Conservation (phyloP, 2,797 vertebrate genomes). For the Orestias chungarensis region DNA sequence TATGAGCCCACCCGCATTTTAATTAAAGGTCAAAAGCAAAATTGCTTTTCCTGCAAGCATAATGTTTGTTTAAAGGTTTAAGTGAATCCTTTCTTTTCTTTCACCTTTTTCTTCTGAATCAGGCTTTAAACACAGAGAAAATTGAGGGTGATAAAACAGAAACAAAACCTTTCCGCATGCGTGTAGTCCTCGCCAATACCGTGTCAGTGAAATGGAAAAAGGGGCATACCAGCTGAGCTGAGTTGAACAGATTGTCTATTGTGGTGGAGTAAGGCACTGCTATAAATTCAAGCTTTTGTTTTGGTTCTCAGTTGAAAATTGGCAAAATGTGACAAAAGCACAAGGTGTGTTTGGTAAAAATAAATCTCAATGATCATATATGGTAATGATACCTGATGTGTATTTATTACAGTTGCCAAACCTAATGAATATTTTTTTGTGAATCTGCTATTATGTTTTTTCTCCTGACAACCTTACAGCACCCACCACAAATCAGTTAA, state of each 20-base stretch:
- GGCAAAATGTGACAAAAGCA: background rate
- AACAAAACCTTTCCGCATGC: constrained; percentile 1
- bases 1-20: constrained; percentile 35
- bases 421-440: constrained; percentile 10
- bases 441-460: background rate
- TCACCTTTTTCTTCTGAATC: constrained; percentile 24
- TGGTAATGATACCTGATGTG: background rate
- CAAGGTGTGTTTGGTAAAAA: background rate
- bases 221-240: background rate
- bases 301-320: background rate
- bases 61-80: constrained; percentile 46
- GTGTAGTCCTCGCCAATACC: background rate
- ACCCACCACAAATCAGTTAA: background rate
- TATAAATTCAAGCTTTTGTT: background rate
- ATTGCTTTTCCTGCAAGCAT: constrained; percentile 30
- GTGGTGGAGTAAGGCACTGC: background rate
- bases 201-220: background rate
- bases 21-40: constrained; percentile 58
- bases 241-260: constrained; percentile 6
- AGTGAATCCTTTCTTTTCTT: constrained; percentile 9
- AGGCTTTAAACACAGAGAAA: constrained; percentile 27
- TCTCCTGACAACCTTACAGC: background rate
- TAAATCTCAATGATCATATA: background rate
- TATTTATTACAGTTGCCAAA: background rate
- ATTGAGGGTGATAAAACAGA: constrained; percentile 27